Evolutionary conservation across 2,113 vertebrate species (phyloP).

Genomic region (Lynx canadensis): DNA sequence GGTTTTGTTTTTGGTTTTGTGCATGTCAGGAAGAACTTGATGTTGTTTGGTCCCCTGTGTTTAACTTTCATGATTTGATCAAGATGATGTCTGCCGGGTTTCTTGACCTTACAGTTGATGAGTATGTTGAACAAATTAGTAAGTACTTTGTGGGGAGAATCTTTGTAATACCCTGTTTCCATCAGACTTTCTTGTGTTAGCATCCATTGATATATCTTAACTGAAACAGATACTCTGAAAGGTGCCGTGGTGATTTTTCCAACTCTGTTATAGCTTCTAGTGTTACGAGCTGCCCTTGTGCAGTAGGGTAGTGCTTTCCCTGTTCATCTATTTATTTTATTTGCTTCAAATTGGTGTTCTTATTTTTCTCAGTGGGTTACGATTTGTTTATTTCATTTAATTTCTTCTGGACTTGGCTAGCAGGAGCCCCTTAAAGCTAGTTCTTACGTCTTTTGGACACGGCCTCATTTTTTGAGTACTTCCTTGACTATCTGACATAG

Average conservation of each 20-base stretch:
- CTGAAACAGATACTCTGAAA: neutral
- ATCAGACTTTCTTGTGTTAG: neutral
- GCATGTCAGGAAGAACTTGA: neutral
- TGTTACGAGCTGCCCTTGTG: neutral
- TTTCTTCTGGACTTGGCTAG: neutral
- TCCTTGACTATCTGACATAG: neutral
- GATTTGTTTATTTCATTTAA: slow-evolving; percentile 24
- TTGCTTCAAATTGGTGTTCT: neutral
- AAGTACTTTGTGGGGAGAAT: neutral
- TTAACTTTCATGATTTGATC: neutral
- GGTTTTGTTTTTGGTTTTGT: neutral
- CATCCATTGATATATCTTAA: neutral
- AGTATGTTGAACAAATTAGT: neutral
- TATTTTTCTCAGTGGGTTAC: slow-evolving; percentile 29
- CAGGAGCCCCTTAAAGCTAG: neutral
- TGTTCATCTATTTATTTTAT: neutral
- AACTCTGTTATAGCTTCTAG: neutral
- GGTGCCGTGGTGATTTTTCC: neutral
- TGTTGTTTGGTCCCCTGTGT: neutral
- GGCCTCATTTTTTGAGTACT: neutral
- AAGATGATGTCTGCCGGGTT: slow-evolving; percentile 11
- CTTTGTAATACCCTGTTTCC: neutral
- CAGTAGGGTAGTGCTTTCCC: neutral
- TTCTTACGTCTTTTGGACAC: neutral
- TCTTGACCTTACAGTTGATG: neutral